A percentile compares a stretch with the other conserved stretches of the same genome.
Evolutionary conservation across 1,140 invertebrate genomes (phyloP).

Genomic region (Ooceraea biroi): DNA sequence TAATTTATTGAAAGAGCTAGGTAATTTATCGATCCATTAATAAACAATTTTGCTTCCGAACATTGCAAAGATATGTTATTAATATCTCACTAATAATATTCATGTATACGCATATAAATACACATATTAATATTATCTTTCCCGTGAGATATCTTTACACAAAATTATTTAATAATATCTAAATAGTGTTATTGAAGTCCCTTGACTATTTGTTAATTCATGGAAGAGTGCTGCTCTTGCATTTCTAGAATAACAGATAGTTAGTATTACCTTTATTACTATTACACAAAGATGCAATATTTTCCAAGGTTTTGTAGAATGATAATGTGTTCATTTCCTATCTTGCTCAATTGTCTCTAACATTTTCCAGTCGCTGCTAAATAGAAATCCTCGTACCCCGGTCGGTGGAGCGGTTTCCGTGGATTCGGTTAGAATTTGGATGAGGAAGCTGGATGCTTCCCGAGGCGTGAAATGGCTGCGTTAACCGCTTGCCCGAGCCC

Average conservation of each 20-base stretch:
- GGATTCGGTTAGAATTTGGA: conserved; percentile 85
- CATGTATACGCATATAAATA: no score
- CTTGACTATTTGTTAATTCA: no score
- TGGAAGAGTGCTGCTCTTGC: neutral
- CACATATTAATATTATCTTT: no score
- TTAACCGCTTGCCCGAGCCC: conserved; percentile 81
- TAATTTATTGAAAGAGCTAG: conserved; percentile 18
- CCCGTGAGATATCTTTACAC: no score
- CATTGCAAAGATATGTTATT: neutral
- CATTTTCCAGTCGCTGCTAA: conserved; percentile 75
- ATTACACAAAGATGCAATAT: neutral
- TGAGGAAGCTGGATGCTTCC: conserved; percentile 82
- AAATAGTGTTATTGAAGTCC: no score
- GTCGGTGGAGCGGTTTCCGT: conserved; percentile 67
- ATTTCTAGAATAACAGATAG: neutral
- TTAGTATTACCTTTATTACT: neutral
- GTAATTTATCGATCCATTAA: neutral
- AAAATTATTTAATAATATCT: no score
- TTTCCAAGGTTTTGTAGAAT: conserved; percentile 32
- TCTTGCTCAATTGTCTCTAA: conserved; percentile 67
- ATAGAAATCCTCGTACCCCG: conserved; percentile 81
- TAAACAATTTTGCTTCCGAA: neutral
- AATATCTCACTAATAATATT: neutral
- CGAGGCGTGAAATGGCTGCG: conserved; percentile 85
- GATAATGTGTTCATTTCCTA: conserved; percentile 51